Evolutionary conservation across 2,113 vertebrate genomes (phyloP).

Genomic region (Mirounga angustirostris): DNA sequence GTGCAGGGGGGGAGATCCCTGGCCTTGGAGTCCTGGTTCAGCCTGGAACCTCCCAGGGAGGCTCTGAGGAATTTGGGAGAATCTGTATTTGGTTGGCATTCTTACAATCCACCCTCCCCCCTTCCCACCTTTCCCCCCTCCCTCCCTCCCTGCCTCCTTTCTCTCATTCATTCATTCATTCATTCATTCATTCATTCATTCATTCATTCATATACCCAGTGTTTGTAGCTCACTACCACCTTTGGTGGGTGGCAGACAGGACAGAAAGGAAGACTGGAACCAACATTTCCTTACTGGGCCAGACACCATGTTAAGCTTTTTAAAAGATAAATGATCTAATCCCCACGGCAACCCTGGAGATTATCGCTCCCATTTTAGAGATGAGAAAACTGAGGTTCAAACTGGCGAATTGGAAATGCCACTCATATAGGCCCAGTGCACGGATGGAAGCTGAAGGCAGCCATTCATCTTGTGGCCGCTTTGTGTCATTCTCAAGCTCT

Average conservation of each 20-base stretch:
- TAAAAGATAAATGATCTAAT: not conserved
- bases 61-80: not conserved
- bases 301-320: not conserved
- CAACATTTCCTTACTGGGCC: not conserved
- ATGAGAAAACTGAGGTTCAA: not conserved
- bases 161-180: not conserved
- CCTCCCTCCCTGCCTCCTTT: not conserved
- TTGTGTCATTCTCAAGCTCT: not conserved
- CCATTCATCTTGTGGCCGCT: not conserved
- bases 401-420: not conserved
- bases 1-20: not conserved
- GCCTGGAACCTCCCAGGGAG: not conserved
- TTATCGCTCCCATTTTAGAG: not conserved
- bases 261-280: not conserved
- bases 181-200: not conserved
- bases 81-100: not conserved
- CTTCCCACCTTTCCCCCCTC: no score
- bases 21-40: not conserved
- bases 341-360: not conserved
- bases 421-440: not conserved
- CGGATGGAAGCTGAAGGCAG: not conserved
- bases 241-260: not conserved
- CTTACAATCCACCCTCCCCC: not conserved
- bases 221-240: no score
- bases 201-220: not conserved